A percentile compares a stretch with the other conserved stretches of the same genome.
phyloP scores from a whole-genome alignment of 1,140 invertebrate genomes.

The Campoletis sonorensis region DNA sequence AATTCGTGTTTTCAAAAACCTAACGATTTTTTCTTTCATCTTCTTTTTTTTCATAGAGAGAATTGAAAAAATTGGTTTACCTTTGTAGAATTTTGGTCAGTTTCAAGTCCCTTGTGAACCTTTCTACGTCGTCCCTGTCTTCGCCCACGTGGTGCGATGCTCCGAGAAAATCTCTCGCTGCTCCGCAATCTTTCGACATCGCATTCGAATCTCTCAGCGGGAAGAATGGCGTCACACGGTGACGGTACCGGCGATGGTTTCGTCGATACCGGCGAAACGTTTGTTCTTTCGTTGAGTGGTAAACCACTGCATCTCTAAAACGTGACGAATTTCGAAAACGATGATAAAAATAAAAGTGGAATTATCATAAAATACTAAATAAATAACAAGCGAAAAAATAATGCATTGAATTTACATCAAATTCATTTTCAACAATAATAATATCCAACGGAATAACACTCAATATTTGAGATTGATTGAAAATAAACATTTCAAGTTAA shows the following conservation, averaged over 20 bases:
- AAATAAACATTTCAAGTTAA: too few species aligned
- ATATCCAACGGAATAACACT: too few species aligned
- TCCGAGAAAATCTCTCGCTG: slow-evolving; percentile 79
- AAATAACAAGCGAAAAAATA: slow-evolving; percentile 48
- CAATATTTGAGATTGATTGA: too few species aligned
- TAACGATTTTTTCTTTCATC: too few species aligned
- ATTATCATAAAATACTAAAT: slow-evolving; percentile 45
- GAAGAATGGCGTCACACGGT: slow-evolving; percentile 65
- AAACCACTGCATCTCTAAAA: slow-evolving; percentile 69
- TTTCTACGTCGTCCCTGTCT: slow-evolving; percentile 69
- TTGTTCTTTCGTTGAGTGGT: slow-evolving; percentile 72
- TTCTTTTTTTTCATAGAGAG: too few species aligned
- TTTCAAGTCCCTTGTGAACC: slow-evolving; percentile 62
- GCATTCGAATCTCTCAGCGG: slow-evolving; percentile 72
- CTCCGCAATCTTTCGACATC: slow-evolving; percentile 76
- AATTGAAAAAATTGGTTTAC: slow-evolving; percentile 49
- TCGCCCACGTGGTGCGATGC: slow-evolving; percentile 73
- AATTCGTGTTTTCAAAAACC: too few species aligned
- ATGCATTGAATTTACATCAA: neutral
- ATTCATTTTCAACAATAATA: neutral
- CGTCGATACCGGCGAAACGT: slow-evolving; percentile 69
- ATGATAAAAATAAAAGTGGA: slow-evolving; percentile 20
- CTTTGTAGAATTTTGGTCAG: slow-evolving; percentile 67
- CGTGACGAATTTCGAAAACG: slow-evolving; percentile 6
- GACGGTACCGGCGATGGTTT: slow-evolving; percentile 67